phyloP scores from a whole-genome alignment of 2,888 invertebrate species.

The Euclidia mi region DNA sequence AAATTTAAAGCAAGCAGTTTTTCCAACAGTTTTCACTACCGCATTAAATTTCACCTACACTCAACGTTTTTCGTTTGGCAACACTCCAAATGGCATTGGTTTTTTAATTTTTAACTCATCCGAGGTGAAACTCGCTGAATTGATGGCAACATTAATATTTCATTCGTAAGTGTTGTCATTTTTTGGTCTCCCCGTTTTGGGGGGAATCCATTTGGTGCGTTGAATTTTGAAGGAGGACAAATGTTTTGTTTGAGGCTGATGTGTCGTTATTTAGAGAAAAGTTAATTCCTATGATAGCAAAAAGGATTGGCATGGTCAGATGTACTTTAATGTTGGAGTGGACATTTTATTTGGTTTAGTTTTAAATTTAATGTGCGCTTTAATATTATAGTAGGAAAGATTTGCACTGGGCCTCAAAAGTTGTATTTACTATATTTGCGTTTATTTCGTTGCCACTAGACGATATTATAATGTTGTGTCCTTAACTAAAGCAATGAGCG shows the following conservation, averaged over 20 bases:
- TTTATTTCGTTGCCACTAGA: too few species aligned
- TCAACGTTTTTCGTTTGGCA: slow-evolving; percentile 64
- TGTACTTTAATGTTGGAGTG: too few species aligned
- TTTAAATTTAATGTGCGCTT: too few species aligned
- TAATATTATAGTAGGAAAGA: too few species aligned
- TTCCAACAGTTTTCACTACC: slow-evolving; percentile 35
- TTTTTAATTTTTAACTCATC: slow-evolving; percentile 78
- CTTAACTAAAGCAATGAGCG: too few species aligned
- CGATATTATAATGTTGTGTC: too few species aligned
- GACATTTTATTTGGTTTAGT: too few species aligned
- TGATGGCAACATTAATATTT: slow-evolving; percentile 77
- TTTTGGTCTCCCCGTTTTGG: slow-evolving; percentile 32
- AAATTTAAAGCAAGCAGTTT: slow-evolving; percentile 31
- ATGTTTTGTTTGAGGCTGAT: slow-evolving; percentile 28
- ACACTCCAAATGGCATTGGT: slow-evolving; percentile 78
- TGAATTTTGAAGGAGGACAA: slow-evolving; percentile 36
- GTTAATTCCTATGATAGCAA: background rate
- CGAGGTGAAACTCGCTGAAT: slow-evolving; percentile 64
- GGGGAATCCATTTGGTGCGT: slow-evolving; percentile 38
- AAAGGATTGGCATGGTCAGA: background rate
- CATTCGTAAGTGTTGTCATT: slow-evolving; percentile 55
- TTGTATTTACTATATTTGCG: too few species aligned
- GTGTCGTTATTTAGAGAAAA: background rate
- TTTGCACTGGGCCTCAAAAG: too few species aligned
- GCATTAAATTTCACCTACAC: slow-evolving; percentile 51